Evolutionary conservation across 2,113 vertebrate genomes (phyloP), one percentile per base, ranked within the genome.

Genomic region (Sciurus niger): DNA sequence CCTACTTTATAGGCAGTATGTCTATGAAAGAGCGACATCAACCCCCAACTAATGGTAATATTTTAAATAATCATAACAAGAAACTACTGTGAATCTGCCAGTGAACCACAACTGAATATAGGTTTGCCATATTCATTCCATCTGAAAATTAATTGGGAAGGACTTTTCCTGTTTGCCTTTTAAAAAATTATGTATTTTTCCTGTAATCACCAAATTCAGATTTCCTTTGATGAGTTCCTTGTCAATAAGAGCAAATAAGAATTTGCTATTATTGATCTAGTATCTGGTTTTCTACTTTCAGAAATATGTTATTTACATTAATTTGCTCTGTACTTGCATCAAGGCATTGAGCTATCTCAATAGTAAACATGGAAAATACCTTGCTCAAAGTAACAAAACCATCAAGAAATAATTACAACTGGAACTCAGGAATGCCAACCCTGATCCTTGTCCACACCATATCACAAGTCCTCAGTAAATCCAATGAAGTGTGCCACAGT

Each of bases 231-330:
- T 93, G 37, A 87, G 17, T 83, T 92, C 30, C 43, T 96, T 58
- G 25, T 40, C 58, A 94, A 34, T 77, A 79, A 92, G 34, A 95
- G 37, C 37, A 90, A 89, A 90, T 65, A 90, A 96, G 85, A 94
- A 77, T 53, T 11, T 72, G 34, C n/a, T 67, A 77, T 58, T 65
- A 51, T 37, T 90, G 88, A 86, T 86, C 58, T 96, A 55, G 20
- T 43, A 84, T 82, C 11, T 28, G 30, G 22, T 79, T 85, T 76
- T 74, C 70, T 89, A 83, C 28, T 72, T 80, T 85, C 37, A 95
- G 79, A 94, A 28, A 70, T 20, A 34, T 85, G 90, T 93, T 32
- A 80, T 60, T 93, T 80, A 72, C 8, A 67, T 67, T 92, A 70
- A 87, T 65, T 93, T 70, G 10, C 77, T 85, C 93, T 28, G 73